Evolutionary conservation across 92 coral and sea anemone genomes (phyloP).

Genomic region (Heteractis magnifica): DNA sequence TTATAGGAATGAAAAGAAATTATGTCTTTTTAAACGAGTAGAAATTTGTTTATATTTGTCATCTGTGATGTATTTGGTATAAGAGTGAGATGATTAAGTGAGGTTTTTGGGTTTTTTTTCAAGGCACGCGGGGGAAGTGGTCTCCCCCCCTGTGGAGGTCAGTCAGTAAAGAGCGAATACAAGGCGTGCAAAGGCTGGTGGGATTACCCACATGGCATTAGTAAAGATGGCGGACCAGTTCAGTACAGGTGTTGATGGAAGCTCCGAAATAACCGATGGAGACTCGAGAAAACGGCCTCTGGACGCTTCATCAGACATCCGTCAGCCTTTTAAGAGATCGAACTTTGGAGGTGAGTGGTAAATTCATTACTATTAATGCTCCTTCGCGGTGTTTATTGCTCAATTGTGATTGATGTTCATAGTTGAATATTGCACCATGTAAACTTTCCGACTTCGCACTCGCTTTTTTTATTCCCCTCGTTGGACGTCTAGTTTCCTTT

Average conservation of each 20-base stretch:
- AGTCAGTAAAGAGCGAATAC: neutral
- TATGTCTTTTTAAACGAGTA: neutral
- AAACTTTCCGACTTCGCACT: neutral
- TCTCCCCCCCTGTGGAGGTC: neutral
- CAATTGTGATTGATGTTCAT: slow-evolving; percentile 19
- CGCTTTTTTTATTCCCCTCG: neutral
- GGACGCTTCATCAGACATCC: slow-evolving; percentile 78
- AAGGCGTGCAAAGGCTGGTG: slow-evolving; percentile 49
- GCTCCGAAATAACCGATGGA: slow-evolving; percentile 69
- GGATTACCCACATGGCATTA: slow-evolving; percentile 71
- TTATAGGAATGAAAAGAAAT: neutral
- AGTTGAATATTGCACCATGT: neutral
- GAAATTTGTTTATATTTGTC: neutral
- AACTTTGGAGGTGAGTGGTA: slow-evolving; percentile 87
- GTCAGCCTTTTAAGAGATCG: slow-evolving; percentile 85
- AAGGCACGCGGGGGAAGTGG: neutral
- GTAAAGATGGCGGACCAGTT: slow-evolving; percentile 93
- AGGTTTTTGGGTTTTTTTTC: neutral
- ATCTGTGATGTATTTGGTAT: neutral
- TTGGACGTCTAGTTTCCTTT: neutral
- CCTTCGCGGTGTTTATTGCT: slow-evolving; percentile 29
- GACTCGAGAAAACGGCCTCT: slow-evolving; percentile 94
- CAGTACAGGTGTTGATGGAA: slow-evolving; percentile 67
- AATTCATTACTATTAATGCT: neutral
- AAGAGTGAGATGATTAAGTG: neutral